Base-by-base conservation (phyloP, 2,113 vertebrate species). In the Labrus mixtus region DNA sequence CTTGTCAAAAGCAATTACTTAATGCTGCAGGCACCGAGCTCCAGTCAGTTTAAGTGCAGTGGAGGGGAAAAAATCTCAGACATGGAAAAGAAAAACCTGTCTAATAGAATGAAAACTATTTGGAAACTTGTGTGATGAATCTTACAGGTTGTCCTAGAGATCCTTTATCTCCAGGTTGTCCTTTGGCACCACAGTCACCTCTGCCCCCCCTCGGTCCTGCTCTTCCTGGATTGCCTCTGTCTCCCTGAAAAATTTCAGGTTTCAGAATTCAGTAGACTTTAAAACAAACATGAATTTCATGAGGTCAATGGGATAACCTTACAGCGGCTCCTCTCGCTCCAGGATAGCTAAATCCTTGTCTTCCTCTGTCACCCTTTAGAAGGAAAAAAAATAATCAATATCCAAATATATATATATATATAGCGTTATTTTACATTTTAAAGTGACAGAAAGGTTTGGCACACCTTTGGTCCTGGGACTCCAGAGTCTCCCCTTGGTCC, bases 181-280 rank as follows among this genome's bases (percentile, higher is more conserved):
- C 98, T 93, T 98, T 99, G 15, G 67, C 81, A 5, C 97, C 97
- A 72, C 95, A 96, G 12, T 96, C 95, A 8, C 98, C 98, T 92
- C 97, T 94, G 86, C 84, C 71, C 48, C 98, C 98, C 91, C 95
- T 93, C 0, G 94, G 93, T 73, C 98, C 98, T 0, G 13, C 91
- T 1, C 62, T 87, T 0, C 98, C 97, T 0, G 94, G 94, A 15
- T 95, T 94, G 17, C 98, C 98, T 70, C 81, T 94, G 6, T 96
- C 95, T 81, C 98, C 98, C 98, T 99, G 91, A 0, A 58, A 48
- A 48, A 17, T 7, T 23, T n/a, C n/a, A n/a, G n/a, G 74, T 50
- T 70, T 59, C n/a, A 55, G 37, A n/a, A 5, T 57, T 19, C 56
- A 45, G 19, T 15, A 12, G 17, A 19, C 48, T 8, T 51, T 9